A percentile compares a stretch with the other conserved stretches of the same genome.
phyloP scores from a whole-genome alignment of 2,797 vertebrate species.

The Neosilurus hyrtlii region DNA sequence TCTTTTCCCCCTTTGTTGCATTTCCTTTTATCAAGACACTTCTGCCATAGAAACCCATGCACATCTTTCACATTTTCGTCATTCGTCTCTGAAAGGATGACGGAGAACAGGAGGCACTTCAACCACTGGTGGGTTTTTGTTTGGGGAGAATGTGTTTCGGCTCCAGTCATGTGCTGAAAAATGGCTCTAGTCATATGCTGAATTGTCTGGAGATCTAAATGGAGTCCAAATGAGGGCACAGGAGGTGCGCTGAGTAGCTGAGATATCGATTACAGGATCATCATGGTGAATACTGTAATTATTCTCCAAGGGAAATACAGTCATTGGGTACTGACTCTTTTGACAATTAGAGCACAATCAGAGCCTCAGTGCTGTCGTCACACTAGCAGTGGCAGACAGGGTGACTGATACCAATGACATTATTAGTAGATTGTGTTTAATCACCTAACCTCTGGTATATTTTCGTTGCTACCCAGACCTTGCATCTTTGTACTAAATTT shows the following conservation, averaged over 20 bases:
- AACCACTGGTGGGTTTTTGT: constrained; percentile 37
- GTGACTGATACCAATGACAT: background rate
- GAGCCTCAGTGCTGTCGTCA: background rate
- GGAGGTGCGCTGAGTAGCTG: constrained; percentile 39
- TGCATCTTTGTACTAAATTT: background rate
- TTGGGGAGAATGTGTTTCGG: constrained; percentile 30
- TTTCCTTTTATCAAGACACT: background rate
- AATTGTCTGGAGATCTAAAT: constrained; percentile 42
- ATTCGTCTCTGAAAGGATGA: constrained; percentile 31
- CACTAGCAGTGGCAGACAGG: background rate
- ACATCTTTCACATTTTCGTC: constrained; percentile 35
- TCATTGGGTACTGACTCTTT: background rate
- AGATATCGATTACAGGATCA: constrained; percentile 39
- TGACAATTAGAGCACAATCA: constrained; percentile 22
- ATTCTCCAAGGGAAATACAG: constrained; percentile 40
- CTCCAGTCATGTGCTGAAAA: too few species aligned
- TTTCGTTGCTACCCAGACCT: background rate
- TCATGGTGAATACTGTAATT: constrained; percentile 46
- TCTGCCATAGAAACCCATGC: background rate
- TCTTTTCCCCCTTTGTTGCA: background rate
- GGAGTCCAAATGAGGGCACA: constrained; percentile 34
- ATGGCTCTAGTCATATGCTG: constrained; percentile 30
- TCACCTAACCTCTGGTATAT: background rate
- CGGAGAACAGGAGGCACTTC: constrained; percentile 35
- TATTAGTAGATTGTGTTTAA: background rate